Conservation (phyloP, 2,888 invertebrate species). For the Penaeus monodon region DNA sequence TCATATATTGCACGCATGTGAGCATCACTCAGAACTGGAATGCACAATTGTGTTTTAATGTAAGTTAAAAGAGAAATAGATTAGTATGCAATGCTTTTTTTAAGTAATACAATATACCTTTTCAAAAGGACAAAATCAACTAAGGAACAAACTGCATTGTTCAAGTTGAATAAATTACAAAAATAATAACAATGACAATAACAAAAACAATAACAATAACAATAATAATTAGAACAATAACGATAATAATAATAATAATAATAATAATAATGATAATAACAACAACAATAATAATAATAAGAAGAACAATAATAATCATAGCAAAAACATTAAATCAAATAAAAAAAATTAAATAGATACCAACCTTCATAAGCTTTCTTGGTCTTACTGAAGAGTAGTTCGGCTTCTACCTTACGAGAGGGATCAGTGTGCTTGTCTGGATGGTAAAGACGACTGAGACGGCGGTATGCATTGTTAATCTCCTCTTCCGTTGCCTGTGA, state of each 20-base stretch:
- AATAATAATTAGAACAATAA: too few species aligned
- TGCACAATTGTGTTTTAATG: constrained; percentile 20
- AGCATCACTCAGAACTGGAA: constrained; percentile 87
- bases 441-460: constrained; percentile 92
- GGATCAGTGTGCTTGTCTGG: constrained; percentile 95
- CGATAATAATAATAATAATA: too few species aligned
- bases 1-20: constrained; percentile 97
- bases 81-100: too few species aligned
- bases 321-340: too few species aligned
- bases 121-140: too few species aligned
- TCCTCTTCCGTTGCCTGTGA: constrained; percentile 89
- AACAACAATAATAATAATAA: background rate
- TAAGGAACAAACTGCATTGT: too few species aligned
- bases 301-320: too few species aligned
- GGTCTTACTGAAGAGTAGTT: constrained; percentile 90
- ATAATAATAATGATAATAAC: background rate
- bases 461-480: constrained; percentile 92
- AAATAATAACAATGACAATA: too few species aligned
- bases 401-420: constrained; percentile 87
- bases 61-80: background rate
- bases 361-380: constrained; percentile 93
- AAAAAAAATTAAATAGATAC: constrained; percentile 8
- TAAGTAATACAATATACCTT: too few species aligned
- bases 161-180: background rate
- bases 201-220: too few species aligned